Percentiles rank a stretch among this genome's conserved stretches.
Evolutionary conservation across 2,113 vertebrate genomes (phyloP).

Genomic region (Prolemur simus): DNA sequence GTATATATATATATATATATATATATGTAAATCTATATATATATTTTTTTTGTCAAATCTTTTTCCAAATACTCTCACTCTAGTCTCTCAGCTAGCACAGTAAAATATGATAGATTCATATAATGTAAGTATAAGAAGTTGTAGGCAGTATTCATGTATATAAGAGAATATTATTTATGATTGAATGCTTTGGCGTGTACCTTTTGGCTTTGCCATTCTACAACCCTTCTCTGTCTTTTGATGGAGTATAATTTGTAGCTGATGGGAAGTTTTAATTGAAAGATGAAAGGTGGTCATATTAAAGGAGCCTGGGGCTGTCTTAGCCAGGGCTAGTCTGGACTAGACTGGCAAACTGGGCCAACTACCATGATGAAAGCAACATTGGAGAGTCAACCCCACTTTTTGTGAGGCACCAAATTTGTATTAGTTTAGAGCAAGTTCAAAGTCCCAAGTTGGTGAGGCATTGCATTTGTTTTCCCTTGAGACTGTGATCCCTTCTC

Average conservation of each 20-base stretch:
- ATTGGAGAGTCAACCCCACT: neutral
- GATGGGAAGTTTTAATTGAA: neutral
- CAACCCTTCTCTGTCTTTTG: neutral
- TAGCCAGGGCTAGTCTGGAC: neutral
- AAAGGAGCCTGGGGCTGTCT: neutral
- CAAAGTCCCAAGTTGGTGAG: neutral
- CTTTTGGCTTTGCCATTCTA: neutral
- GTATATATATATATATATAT: neutral
- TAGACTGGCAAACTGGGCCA: neutral
- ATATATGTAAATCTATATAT: neutral
- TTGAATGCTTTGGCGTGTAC: neutral
- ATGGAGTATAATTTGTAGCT: neutral
- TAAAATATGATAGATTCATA: neutral
- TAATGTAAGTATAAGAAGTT: conserved; percentile 9
- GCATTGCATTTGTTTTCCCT: neutral
- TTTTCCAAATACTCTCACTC: neutral
- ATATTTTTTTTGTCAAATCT: neutral
- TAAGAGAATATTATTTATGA: neutral
- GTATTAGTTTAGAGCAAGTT: neutral
- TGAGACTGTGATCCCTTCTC: neutral
- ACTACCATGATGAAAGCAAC: neutral
- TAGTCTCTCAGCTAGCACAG: neutral
- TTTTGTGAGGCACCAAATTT: neutral
- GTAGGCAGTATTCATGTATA: neutral
- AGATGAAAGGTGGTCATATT: neutral